These are phyloP conservation scores for Salvator merianae DNA, from an alignment of 2,113 vertebrate genomes.

Conservation along the genomic window DNA sequence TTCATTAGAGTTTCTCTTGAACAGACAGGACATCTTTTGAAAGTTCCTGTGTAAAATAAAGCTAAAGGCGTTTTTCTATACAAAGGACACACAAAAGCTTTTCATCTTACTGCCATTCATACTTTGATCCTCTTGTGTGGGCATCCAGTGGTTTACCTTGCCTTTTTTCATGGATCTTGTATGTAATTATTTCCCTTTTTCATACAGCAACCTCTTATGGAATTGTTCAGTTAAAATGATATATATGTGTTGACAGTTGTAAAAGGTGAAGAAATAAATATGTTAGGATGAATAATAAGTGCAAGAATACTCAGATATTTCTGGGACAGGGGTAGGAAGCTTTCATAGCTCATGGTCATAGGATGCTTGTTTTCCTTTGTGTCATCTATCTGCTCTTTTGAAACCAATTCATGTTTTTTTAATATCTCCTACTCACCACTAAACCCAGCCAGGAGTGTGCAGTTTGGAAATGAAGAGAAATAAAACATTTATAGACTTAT, in stretches of 20 bases:
- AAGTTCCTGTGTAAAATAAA: slow-evolving; percentile 44
- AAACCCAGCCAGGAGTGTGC: no score
- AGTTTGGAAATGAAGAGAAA: background rate
- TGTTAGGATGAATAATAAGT: background rate
- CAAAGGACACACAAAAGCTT: slow-evolving; percentile 48
- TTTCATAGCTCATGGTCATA: background rate
- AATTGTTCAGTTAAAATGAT: slow-evolving; percentile 4
- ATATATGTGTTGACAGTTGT: background rate
- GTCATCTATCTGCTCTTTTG: background rate
- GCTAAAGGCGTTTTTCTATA: slow-evolving; percentile 31
- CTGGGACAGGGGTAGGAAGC: background rate
- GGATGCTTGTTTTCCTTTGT: background rate
- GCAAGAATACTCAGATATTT: background rate
- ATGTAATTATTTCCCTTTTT: slow-evolving; percentile 19
- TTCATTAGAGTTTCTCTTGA: slow-evolving; percentile 49
- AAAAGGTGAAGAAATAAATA: background rate
- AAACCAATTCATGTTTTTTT: background rate
- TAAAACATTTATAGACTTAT: background rate
- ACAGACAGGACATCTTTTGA: slow-evolving; percentile 18
- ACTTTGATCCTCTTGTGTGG: slow-evolving; percentile 39
- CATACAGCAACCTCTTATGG: background rate
- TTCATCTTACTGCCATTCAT: slow-evolving; percentile 28
- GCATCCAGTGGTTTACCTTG: slow-evolving; percentile 26
- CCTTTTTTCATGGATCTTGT: background rate
- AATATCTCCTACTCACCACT: background rate